phyloP scores from a whole-genome alignment of 2,888 invertebrate species.

The Rosalia funebris region DNA sequence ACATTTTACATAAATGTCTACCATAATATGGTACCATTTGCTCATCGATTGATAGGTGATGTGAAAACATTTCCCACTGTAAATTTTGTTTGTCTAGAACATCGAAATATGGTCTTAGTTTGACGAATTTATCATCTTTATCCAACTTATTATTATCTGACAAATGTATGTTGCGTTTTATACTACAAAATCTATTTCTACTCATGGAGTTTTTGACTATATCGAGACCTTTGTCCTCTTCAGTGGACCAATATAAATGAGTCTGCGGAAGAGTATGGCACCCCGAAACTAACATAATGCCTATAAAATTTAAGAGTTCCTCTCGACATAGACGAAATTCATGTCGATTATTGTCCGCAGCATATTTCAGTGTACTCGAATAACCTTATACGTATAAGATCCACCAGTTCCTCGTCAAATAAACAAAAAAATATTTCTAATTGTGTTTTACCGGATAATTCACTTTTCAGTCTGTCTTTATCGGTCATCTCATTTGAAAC shows the following conservation, averaged over 20 bases:
- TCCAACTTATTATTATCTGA: conserved; percentile 29
- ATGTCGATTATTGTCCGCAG: conserved; percentile 29
- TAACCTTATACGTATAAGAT: conserved; percentile 26
- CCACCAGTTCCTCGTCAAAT: conserved; percentile 34
- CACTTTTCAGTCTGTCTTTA: not conserved
- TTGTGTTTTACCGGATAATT: conserved; percentile 26
- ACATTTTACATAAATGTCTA: conserved; percentile 50
- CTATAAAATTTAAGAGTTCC: conserved; percentile 9
- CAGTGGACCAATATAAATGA: conserved; percentile 30
- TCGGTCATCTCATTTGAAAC: too few species aligned
- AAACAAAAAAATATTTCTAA: conserved; percentile 35
- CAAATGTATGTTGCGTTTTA: conserved; percentile 44
- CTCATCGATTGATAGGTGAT: conserved; percentile 47
- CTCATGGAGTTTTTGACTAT: conserved; percentile 24
- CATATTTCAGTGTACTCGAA: conserved; percentile 35
- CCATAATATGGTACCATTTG: conserved; percentile 46
- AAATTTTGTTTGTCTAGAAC: conserved; percentile 38
- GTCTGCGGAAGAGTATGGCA: conserved; percentile 25
- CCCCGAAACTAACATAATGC: conserved; percentile 6
- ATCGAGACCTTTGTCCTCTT: conserved; percentile 1
- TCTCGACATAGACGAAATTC: conserved; percentile 23
- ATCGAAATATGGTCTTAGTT: conserved; percentile 45
- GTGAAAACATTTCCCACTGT: conserved; percentile 44
- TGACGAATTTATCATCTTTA: conserved; percentile 27
- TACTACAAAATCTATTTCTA: conserved; percentile 37